A percentile compares a stretch with the other conserved stretches of the same genome.
Evolutionary conservation across 2,113 vertebrate species (phyloP).

Genomic region (Petaurus breviceps): DNA sequence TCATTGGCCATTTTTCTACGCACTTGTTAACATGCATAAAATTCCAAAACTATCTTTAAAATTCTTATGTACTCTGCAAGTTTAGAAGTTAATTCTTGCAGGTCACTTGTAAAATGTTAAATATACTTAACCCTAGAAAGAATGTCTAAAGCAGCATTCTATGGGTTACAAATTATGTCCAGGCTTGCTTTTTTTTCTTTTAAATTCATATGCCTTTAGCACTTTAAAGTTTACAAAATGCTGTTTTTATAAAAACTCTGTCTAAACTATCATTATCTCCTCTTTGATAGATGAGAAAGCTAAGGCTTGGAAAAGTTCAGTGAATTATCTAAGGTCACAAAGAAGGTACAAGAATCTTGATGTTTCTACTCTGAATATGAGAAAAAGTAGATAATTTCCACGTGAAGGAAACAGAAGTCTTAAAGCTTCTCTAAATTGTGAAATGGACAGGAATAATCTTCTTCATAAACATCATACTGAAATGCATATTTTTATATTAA

Average conservation of each 20-base stretch:
- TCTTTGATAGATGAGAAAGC: neutral
- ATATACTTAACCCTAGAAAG: neutral
- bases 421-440: constrained; percentile 11
- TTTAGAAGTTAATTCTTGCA: constrained; percentile 4
- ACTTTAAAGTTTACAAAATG: neutral
- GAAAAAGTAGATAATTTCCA: neutral
- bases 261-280: neutral
- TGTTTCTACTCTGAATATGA: neutral
- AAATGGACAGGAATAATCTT: constrained; percentile 26
- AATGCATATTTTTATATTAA: constrained; percentile 11
- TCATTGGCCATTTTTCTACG: neutral
- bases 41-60: neutral
- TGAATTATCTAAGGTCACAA: neutral
- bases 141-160: neutral
- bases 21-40: neutral
- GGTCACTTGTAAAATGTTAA: constrained; percentile 10
- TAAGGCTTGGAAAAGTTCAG: neutral
- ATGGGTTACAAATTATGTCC: neutral
- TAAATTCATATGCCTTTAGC: neutral
- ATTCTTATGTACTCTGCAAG: neutral
- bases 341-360: neutral
- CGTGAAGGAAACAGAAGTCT: constrained; percentile 1
- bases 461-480: neutral
- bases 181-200: neutral
- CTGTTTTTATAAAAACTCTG: neutral